These are phyloP conservation scores for Cacatua alba DNA, from an alignment of 2,113 vertebrate genomes.

Conservation along the genomic window DNA sequence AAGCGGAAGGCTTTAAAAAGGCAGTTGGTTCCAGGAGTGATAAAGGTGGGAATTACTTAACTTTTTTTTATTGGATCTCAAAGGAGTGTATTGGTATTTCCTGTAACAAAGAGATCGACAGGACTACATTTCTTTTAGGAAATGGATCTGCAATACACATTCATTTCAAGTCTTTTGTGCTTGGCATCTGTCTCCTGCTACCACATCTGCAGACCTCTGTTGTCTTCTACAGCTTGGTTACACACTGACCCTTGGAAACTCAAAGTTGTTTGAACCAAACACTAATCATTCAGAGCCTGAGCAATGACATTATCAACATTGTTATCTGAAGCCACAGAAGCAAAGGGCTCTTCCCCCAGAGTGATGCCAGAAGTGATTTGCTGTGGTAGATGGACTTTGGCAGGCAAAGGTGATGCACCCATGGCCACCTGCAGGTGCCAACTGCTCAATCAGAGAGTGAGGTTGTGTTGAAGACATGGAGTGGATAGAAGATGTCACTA, in stretches of 20 bases:
- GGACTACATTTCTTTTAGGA: not conserved
- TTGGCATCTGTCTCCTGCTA: not conserved
- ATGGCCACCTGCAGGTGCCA: not conserved
- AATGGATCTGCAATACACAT: not conserved
- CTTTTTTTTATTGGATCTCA: not conserved
- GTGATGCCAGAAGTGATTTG: not conserved
- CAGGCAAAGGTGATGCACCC: not conserved
- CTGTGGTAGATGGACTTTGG: not conserved
- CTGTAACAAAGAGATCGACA: not conserved
- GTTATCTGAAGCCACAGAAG: not conserved
- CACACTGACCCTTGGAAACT: not conserved
- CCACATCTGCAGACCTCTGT: not conserved
- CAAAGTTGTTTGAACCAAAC: not conserved
- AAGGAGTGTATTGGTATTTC: not conserved
- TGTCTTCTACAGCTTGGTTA: not conserved
- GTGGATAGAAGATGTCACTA: not conserved
- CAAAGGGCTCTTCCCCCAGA: not conserved
- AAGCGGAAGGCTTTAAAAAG: not conserved
- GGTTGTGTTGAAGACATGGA: not conserved
- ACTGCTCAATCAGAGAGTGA: not conserved
- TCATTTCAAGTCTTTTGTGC: not conserved
- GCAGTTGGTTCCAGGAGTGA: not conserved
- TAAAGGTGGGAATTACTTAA: not conserved
- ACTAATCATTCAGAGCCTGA: not conserved
- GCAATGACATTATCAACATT: not conserved